Base-by-base conservation (phyloP, 2,888 invertebrate species). In the Diarsia rubi region DNA sequence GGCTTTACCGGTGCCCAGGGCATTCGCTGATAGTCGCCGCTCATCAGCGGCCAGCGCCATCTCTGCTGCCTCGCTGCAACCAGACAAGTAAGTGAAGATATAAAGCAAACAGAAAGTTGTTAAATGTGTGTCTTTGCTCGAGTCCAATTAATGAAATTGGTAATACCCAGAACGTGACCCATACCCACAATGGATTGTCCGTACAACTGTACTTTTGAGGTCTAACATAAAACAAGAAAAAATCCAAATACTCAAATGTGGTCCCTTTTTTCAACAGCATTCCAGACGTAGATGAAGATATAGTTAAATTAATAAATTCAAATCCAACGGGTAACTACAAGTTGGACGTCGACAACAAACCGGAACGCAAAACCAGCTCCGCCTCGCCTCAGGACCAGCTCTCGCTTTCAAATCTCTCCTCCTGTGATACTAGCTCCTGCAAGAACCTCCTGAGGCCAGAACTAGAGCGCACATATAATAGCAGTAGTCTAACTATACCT, bases 11-110 rank as follows among this genome's bases (percentile, higher is more conserved):
- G 93, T 94, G 70, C 98, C 98, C 12, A 97, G 97, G 47, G 98
- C 98, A 88, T 98, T 98, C 93, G 98, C 98, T 4, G 98, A 98
- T 89, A 97, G 98, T 82, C 98, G 98, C 82, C 97, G 98, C 59
- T 97, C 98, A 21, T 97, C 98, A 16, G 98, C 96, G 45, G 95
- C 96, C 9, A 96, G 96, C 27, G 96, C 96, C 11, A 90, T 96
- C 6, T 95, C 96, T n/a, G 94, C 95, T 21, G 88, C 94, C 47
- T 95, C 96, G 49, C 91, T 96, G 90, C 94, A 96, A 81, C 94
- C 95, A 49, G 96, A 96, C 67, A 93, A 95, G 96, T 96, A 52
- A 90, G 92, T 81, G 9, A 16, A 57, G 8, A 42, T n/a, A n/a
- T 37, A 37, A 60, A 37, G n/a, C 37, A 37, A 14, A 14, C 14